Conservation (phyloP, 2,113 vertebrate species). For the Peromyscus maniculatus region DNA sequence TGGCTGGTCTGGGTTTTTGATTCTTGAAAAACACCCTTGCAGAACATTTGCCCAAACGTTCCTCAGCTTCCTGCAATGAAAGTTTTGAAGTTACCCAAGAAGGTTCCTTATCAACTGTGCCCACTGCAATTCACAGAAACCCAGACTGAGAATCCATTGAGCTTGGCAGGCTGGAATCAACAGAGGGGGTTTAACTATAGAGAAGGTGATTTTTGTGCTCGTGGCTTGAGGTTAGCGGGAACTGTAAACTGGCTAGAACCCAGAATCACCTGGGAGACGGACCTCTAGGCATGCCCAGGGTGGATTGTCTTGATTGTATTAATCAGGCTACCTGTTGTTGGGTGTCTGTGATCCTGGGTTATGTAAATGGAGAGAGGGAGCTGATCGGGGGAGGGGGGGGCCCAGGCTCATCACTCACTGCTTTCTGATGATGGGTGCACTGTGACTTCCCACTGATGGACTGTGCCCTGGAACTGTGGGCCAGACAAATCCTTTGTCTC, state of each 20-base stretch:
- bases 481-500: neutral
- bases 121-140: fast-evolving
- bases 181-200: neutral
- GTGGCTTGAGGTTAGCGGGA: neutral
- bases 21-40: slow-evolving; percentile 85
- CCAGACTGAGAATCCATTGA: fast-evolving
- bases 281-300: too few relatives aligned
- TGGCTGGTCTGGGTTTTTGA: slow-evolving; percentile 76
- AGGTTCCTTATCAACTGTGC: neutral
- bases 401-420: too few relatives aligned
- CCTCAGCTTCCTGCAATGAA: slow-evolving; percentile 77
- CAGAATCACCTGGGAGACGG: neutral
- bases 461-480: neutral
- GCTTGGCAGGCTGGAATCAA: neutral
- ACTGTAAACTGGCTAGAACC: neutral
- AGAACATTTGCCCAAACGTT: slow-evolving; percentile 81
- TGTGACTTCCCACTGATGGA: too few relatives aligned
- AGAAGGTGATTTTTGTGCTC: neutral
- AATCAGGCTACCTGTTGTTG: neutral
- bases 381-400: neutral
- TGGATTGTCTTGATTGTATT: neutral
- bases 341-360: neutral
- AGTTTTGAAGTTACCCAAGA: neutral
- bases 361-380: too few relatives aligned
- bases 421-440: neutral